A percentile compares a stretch with the other conserved stretches of the same genome.
These are phyloP conservation scores for Monopterus albus DNA, from an alignment of 2,113 vertebrate genomes.

Conservation along the genomic window DNA sequence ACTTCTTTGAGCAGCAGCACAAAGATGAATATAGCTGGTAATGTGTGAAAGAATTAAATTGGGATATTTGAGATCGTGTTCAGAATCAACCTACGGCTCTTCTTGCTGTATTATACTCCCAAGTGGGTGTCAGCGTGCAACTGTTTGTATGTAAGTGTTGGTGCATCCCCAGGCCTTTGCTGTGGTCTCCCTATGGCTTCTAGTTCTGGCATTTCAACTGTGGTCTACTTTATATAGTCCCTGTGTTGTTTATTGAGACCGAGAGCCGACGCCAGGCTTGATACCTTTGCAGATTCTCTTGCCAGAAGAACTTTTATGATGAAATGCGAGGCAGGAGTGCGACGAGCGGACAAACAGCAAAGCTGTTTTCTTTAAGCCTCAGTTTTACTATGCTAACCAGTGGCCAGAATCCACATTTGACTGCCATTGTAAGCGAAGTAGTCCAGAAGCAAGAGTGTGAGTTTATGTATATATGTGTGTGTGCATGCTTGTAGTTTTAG, in stretches of 20 bases:
- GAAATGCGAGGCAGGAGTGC: conserved; percentile 77
- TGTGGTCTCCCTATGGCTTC: conserved; percentile 59
- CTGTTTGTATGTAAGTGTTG: conserved; percentile 37
- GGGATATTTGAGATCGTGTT: conserved; percentile 22
- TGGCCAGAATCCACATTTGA: conserved; percentile 73
- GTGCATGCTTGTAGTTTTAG: too few species aligned
- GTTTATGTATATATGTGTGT: conserved; percentile 21
- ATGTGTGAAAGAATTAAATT: conserved; percentile 9
- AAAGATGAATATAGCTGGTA: background rate
- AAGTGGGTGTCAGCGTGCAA: conserved; percentile 35
- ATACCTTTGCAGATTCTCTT: conserved; percentile 65
- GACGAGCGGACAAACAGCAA: conserved; percentile 76
- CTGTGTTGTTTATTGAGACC: conserved; percentile 71
- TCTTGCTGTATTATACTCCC: conserved; percentile 14
- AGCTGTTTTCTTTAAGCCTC: conserved; percentile 73
- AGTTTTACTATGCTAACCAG: conserved; percentile 71
- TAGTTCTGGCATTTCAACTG: conserved; percentile 62
- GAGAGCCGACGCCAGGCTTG: conserved; percentile 50
- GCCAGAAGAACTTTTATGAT: conserved; percentile 82
- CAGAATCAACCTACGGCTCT: conserved; percentile 19
- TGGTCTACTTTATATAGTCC: conserved; percentile 64
- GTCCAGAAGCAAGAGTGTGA: conserved; percentile 40
- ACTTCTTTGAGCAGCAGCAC: conserved; percentile 24
- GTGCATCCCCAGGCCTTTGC: conserved; percentile 50
- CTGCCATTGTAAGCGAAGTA: conserved; percentile 60